Evolutionary conservation across 2,113 vertebrate genomes (phyloP), one percentile per base, ranked within the genome.

Genomic region (Neopipo cinnamomea): DNA sequence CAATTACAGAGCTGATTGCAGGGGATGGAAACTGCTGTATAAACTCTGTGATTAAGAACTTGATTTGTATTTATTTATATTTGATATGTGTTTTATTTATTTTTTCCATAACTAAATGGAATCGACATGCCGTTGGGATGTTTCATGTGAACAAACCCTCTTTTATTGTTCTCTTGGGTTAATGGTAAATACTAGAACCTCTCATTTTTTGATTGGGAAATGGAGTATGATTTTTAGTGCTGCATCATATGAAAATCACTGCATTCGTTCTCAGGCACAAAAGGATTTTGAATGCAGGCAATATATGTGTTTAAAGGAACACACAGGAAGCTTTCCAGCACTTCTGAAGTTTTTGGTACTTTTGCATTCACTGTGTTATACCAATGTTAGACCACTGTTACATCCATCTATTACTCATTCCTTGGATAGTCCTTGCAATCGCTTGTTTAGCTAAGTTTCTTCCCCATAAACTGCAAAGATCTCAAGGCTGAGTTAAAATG

Each of bases 1-100:
- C 70, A 96, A 96, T 97, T 97, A 94, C 62, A 72, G 84, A 89
- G 70, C 47, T 97, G 95, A 98, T 96, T 97, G 89, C 91, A 89
- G 90, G 87, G 94, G 89, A 87, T 77, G 90, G 90, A 85, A 96
- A 63, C 52, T 66, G 89, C 92, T 73, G 20, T 66, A 94, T 47
- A 66, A 92, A 95, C 66, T 95, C 87, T 46, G 90, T 92, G 87
- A 96, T 93, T 93, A 96, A 91, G 72, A 96, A 74, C 62, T 83
- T 89, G 91, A 96, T 94, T 92, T 90, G 58, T 91, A 94, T 98
- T 97, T 97, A 93, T 91, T 93, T 97, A 80, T 85, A 53, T 93
- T 91, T 94, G 68, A 91, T 84, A 63, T 50, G 22, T 73, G 35
- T 93, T 95, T 97, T 88, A 95, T 96, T 95, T 96, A 93, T 41